phyloP scores from a whole-genome alignment of 35 echinoderm and acorn worm genomes.

The Nesometra sesokonis region DNA sequence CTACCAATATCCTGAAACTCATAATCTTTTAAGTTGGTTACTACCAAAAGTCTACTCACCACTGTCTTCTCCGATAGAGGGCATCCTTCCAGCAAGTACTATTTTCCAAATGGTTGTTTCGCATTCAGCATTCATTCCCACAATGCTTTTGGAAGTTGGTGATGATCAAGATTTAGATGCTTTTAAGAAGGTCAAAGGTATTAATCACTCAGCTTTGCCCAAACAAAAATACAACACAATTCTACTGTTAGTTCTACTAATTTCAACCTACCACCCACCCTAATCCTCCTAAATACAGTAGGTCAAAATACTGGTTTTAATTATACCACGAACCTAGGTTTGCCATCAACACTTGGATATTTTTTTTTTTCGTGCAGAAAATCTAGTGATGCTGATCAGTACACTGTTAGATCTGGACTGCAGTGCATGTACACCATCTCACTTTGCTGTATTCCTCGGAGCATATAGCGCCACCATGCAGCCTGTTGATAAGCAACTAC shows the following conservation, averaged over 20 bases:
- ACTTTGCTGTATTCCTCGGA: slow-evolving; percentile 62
- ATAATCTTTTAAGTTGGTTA: slow-evolving; percentile 18
- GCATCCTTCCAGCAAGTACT: slow-evolving; percentile 23
- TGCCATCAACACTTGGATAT: too few relatives aligned
- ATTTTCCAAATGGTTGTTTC: slow-evolving; percentile 58
- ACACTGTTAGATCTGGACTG: slow-evolving; percentile 33
- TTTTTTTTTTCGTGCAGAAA: slow-evolving; percentile 21
- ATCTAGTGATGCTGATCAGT: slow-evolving; percentile 27
- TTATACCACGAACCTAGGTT: too few relatives aligned
- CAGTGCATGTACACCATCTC: slow-evolving; percentile 49
- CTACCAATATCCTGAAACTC: slow-evolving; percentile 22
- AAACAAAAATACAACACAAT: too few relatives aligned
- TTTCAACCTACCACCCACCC: too few relatives aligned
- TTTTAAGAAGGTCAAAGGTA: too few relatives aligned
- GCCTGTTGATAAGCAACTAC: slow-evolving; percentile 22
- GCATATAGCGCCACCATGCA: slow-evolving; percentile 56
- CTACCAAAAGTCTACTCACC: slow-evolving; percentile 29
- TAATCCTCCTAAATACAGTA: too few relatives aligned
- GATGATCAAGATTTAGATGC: not conserved
- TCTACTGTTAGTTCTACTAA: too few relatives aligned
- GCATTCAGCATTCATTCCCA: slow-evolving; percentile 67
- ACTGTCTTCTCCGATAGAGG: not conserved
- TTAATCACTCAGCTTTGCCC: too few relatives aligned
- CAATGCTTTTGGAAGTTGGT: slow-evolving; percentile 31
- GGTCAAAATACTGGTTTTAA: too few relatives aligned